phyloP scores from a whole-genome alignment of 2,113 vertebrate genomes.

The Hemiscyllium ocellatum region DNA sequence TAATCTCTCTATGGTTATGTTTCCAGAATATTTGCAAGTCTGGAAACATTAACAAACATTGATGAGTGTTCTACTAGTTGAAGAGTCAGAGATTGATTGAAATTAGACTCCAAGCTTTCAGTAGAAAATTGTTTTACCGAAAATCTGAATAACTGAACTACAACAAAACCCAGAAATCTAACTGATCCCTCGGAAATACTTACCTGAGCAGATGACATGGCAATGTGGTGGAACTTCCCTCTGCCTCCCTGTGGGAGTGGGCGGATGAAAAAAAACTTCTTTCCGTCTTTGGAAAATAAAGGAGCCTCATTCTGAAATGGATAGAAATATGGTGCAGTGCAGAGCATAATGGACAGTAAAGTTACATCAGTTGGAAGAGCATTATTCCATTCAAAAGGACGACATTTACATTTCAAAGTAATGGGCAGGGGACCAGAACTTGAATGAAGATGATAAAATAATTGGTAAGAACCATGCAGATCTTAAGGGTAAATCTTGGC shows the following conservation, averaged over 20 bases:
- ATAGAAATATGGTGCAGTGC: not conserved
- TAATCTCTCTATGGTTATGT: not conserved
- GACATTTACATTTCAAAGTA: not conserved
- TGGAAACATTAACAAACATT: not conserved
- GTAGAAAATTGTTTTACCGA: not conserved
- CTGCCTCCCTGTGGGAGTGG: constrained; percentile 84
- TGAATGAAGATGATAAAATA: not conserved
- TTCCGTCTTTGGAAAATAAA: constrained; percentile 79
- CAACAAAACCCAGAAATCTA: not conserved
- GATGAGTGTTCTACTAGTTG: not conserved
- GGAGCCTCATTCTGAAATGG: constrained; percentile 77
- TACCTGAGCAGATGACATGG: constrained; percentile 86
- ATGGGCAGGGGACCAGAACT: not conserved
- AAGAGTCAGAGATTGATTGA: not conserved
- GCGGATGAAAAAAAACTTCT: constrained; percentile 84
- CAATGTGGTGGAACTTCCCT: constrained; percentile 89
- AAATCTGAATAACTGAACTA: not conserved
- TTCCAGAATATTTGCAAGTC: not conserved
- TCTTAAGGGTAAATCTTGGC: not conserved
- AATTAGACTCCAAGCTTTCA: not conserved
- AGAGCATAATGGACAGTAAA: not conserved
- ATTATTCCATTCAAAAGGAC: not conserved
- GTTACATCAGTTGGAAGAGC: not conserved
- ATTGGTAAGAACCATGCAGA: not conserved
- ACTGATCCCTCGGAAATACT: not conserved